Evolutionary conservation across 1,140 invertebrate species (phyloP).

Genomic region (Campoletis sonorensis): DNA sequence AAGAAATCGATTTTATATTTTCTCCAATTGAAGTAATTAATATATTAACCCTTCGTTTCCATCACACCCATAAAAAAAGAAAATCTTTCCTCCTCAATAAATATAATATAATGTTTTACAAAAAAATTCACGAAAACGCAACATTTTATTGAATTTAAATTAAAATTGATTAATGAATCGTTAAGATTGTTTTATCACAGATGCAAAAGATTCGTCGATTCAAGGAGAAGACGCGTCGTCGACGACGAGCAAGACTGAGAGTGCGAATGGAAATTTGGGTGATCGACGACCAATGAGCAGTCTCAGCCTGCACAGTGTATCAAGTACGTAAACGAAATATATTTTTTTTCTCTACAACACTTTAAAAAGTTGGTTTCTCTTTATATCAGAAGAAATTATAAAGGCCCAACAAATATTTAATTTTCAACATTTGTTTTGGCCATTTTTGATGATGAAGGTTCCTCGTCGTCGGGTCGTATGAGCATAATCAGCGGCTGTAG

Average conservation of each 20-base stretch:
- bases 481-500: slow-evolving; percentile 86
- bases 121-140: too few relatives aligned
- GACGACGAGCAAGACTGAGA: slow-evolving; percentile 61
- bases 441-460: slow-evolving; percentile 75
- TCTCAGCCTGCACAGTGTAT: slow-evolving; percentile 84
- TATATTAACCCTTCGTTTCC: too few relatives aligned
- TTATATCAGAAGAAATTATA: neutral
- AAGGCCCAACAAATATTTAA: neutral
- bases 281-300: slow-evolving; percentile 82
- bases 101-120: too few relatives aligned
- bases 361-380: neutral
- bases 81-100: too few relatives aligned
- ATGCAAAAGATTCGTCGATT: slow-evolving; percentile 62
- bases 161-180: too few relatives aligned
- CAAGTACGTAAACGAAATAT: slow-evolving; percentile 75
- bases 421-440: neutral
- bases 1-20: too few relatives aligned
- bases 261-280: slow-evolving; percentile 61
- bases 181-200: slow-evolving; percentile 50
- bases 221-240: slow-evolving; percentile 56
- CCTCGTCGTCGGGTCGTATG: slow-evolving; percentile 86
- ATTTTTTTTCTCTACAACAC: slow-evolving; percentile 27
- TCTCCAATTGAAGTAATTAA: too few relatives aligned
- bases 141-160: too few relatives aligned
- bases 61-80: too few relatives aligned